Evolutionary conservation across 2,797 vertebrate genomes (phyloP).

Genomic region (Morelia viridis): DNA sequence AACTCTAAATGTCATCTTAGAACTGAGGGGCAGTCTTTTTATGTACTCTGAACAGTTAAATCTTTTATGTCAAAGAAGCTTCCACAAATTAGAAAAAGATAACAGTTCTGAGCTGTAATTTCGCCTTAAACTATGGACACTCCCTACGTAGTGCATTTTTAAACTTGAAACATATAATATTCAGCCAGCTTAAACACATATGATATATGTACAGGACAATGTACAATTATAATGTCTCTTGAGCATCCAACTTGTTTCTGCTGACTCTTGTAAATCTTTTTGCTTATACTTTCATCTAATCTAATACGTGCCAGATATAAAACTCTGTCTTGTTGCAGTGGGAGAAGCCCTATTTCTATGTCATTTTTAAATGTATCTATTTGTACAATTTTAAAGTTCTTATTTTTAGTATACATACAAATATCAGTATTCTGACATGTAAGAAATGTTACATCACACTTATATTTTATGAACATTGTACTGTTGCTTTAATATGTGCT

Average conservation of each 20-base stretch:
- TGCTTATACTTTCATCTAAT: conserved; percentile 90
- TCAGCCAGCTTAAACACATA: conserved; percentile 92
- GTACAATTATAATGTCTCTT: conserved; percentile 90
- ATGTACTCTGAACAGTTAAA: conserved; percentile 71
- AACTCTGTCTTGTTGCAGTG: conserved; percentile 89
- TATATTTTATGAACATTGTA: conserved; percentile 99
- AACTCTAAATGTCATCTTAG: conserved; percentile 65
- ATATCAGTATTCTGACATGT: conserved; percentile 99
- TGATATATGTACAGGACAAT: conserved; percentile 92
- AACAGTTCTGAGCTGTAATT: conserved; percentile 98
- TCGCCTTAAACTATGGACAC: conserved; percentile 99
- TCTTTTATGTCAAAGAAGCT: conserved; percentile 80
- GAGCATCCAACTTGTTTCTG: conserved; percentile 88
- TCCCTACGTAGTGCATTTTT: conserved; percentile 96
- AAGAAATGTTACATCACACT: conserved; percentile 99
- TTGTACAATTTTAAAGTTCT: conserved; percentile 99
- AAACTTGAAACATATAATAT: conserved; percentile 94
- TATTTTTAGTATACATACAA: conserved; percentile 99
- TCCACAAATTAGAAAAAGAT: conserved; percentile 80
- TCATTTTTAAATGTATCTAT: conserved; percentile 99
- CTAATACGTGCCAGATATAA: conserved; percentile 84
- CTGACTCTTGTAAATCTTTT: conserved; percentile 89
- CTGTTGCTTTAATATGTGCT: conserved; percentile 99
- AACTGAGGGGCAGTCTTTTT: conserved; percentile 69
- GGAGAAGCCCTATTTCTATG: conserved; percentile 97